Conservation (phyloP, 2,113 vertebrate genomes). For the Rhineura floridana region DNA sequence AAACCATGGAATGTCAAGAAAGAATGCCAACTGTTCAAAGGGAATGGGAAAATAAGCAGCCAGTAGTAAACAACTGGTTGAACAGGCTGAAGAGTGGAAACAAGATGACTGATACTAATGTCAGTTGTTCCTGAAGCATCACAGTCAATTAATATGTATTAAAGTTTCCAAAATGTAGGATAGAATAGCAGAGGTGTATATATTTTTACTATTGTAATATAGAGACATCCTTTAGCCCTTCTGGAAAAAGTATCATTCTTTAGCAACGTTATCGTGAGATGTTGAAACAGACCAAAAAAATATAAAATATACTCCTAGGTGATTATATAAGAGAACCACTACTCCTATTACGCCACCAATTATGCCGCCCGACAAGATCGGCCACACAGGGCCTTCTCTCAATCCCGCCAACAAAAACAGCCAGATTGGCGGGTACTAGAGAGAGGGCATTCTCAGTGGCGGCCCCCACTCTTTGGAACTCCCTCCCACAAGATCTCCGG, state of each 20-base stretch:
- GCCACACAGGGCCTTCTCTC: too few species aligned
- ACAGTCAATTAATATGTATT: slow-evolving; percentile 37
- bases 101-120: slow-evolving; percentile 50
- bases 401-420: too few species aligned
- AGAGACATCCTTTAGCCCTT: slow-evolving; percentile 24
- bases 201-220: slow-evolving; percentile 10
- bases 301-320: slow-evolving; percentile 10
- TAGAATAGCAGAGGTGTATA: neutral
- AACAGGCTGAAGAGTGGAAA: slow-evolving; percentile 24
- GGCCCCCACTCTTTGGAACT: too few species aligned
- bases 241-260: slow-evolving; percentile 6
- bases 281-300: slow-evolving; percentile 11
- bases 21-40: slow-evolving; percentile 15
- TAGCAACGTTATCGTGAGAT: slow-evolving; percentile 16
- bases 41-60: slow-evolving; percentile 32
- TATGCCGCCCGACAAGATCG: too few species aligned
- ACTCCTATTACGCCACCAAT: too few species aligned
- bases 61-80: slow-evolving; percentile 1
- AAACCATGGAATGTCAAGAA: slow-evolving; percentile 44
- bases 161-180: slow-evolving; percentile 14
- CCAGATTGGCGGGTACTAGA: too few species aligned
- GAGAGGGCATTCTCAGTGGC: too few species aligned
- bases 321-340: slow-evolving; percentile 29
- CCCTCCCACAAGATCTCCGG: too few species aligned
- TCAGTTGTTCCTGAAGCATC: slow-evolving; percentile 13